Evolutionary conservation across 2,113 vertebrate genomes (phyloP).

Genomic region (Marcusenius ussheri): DNA sequence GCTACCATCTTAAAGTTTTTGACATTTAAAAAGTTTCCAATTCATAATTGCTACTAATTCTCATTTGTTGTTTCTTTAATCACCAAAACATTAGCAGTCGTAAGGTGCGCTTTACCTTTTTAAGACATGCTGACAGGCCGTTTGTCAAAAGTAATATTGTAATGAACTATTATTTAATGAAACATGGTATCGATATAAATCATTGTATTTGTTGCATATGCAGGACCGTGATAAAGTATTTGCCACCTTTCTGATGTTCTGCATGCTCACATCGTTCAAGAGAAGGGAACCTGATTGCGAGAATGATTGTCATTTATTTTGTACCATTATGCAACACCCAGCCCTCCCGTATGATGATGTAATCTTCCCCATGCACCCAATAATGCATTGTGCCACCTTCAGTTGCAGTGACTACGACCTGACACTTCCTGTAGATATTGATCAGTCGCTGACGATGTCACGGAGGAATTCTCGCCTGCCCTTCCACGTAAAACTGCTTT

Average conservation of each 20-base stretch:
- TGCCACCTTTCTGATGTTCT: not conserved
- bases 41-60: not conserved
- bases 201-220: not conserved
- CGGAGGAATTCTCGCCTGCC: not conserved
- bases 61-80: not conserved
- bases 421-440: not conserved
- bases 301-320: not conserved
- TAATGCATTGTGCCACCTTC: not conserved
- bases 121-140: not conserved
- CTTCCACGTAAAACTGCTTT: not conserved
- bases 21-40: not conserved
- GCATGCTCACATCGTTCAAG: not conserved
- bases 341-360: not conserved
- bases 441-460: not conserved
- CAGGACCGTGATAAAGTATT: not conserved
- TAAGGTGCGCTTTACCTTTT: not conserved
- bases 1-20: not conserved
- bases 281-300: not conserved
- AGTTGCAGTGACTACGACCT: not conserved
- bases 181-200: not conserved
- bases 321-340: not conserved
- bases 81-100: not conserved
- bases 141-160: constrained; percentile 1
- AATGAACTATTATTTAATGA: not conserved
- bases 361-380: not conserved